These are phyloP conservation scores for Himalopsyche anomala DNA, from an alignment of 2,888 invertebrate species.

Conservation along the genomic window DNA sequence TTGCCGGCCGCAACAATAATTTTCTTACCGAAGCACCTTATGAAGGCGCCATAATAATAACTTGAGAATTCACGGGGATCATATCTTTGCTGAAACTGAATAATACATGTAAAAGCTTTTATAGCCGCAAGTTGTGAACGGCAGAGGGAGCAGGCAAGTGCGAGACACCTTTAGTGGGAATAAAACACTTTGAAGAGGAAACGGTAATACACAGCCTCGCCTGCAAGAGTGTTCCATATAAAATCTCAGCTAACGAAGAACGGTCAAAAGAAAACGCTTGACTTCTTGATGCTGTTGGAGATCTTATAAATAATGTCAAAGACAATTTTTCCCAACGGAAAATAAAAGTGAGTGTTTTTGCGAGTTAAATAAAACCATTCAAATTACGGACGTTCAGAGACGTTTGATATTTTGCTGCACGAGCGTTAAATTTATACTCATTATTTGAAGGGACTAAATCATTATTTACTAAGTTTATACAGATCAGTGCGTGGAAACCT, in stretches of 20 bases:
- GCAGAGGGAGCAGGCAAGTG: background rate
- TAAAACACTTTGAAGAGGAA: slow-evolving; percentile 28
- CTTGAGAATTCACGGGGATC: slow-evolving; percentile 40
- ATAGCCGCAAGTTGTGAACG: background rate
- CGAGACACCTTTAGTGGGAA: slow-evolving; percentile 38
- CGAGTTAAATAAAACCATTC: background rate
- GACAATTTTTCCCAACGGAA: background rate
- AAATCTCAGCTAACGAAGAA: slow-evolving; percentile 19
- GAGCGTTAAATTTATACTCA: too few relatives aligned
- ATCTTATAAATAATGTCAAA: slow-evolving; percentile 16
- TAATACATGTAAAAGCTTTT: slow-evolving; percentile 57
- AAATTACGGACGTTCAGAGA: too few relatives aligned
- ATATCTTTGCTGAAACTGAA: slow-evolving; percentile 48
- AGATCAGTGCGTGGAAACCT: too few relatives aligned
- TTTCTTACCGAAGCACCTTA: background rate
- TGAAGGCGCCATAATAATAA: slow-evolving; percentile 14
- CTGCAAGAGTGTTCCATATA: background rate
- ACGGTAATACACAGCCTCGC: slow-evolving; percentile 5
- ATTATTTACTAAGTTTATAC: too few relatives aligned
- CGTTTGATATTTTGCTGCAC: too few relatives aligned
- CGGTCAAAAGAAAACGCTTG: background rate
- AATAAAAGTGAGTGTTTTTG: background rate
- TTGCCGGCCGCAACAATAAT: slow-evolving; percentile 22
- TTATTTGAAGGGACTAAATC: too few relatives aligned
- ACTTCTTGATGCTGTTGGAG: background rate